Evolutionary conservation across 2,113 vertebrate species (phyloP).

Genomic region (Otolemur garnettii): DNA sequence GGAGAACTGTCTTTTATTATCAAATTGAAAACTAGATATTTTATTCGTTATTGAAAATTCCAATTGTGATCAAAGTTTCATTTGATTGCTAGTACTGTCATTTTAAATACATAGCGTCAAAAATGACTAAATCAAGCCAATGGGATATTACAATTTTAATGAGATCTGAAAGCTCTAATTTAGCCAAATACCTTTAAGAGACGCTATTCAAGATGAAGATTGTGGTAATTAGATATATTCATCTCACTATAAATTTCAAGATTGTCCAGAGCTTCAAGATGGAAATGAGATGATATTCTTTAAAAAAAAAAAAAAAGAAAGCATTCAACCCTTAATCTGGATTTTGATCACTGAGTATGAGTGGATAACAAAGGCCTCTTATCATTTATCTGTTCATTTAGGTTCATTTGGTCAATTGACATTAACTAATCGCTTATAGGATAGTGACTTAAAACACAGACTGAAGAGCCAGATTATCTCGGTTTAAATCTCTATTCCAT

Average conservation of each 20-base stretch:
- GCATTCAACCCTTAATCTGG: not conserved
- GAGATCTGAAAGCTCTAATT: conserved; percentile 62
- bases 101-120: conserved; percentile 48
- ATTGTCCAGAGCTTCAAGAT: not conserved
- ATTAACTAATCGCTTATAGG: not conserved
- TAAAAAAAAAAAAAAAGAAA: not conserved
- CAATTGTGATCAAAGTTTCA: conserved; percentile 55
- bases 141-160: conserved; percentile 48
- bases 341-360: not conserved
- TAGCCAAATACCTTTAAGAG: conserved; percentile 39
- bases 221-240: conserved; percentile 28
- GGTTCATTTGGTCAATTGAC: not conserved
- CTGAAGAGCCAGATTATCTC: not conserved
- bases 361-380: not conserved
- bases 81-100: conserved; percentile 53
- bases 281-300: conserved; percentile 3
- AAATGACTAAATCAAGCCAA: conserved; percentile 50
- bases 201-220: conserved; percentile 43
- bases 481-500: conserved; percentile 4
- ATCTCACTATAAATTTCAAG: conserved; percentile 45
- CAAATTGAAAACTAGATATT: not conserved
- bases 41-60: conserved; percentile 56
- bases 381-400: not conserved
- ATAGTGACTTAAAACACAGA: not conserved
- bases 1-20: conserved; percentile 12